Percentiles rank a stretch among this genome's conserved stretches.
Evolutionary conservation across 2,113 vertebrate genomes (phyloP).

Genomic region (Myodes glareolus): DNA sequence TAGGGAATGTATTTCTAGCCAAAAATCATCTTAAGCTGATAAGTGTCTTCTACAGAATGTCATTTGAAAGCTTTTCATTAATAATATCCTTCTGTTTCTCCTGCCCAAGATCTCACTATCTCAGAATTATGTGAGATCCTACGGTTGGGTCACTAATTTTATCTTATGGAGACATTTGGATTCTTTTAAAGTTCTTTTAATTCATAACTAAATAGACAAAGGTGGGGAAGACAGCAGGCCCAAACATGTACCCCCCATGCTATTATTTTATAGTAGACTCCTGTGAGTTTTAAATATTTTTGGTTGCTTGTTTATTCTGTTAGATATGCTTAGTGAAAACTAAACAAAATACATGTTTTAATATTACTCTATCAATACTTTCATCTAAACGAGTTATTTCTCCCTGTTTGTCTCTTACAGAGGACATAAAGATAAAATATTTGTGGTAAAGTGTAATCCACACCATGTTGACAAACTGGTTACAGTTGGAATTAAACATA

Average conservation of each 20-base stretch:
- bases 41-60: neutral
- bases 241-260: neutral
- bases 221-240: neutral
- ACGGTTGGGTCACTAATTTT: neutral
- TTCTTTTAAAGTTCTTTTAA: neutral
- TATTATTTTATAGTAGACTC: neutral
- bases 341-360: conserved; percentile 39
- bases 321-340: conserved; percentile 29
- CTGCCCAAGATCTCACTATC: neutral
- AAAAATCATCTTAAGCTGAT: neutral
- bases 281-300: conserved; percentile 8
- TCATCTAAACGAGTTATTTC: neutral
- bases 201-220: conserved; percentile 7
- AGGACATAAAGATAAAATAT: conserved; percentile 98
- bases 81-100: neutral
- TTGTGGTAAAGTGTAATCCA: conserved; percentile 96
- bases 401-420: conserved; percentile 83
- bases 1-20: neutral
- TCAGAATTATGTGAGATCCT: neutral
- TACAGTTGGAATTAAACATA: conserved; percentile 97
- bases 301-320: neutral
- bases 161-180: neutral
- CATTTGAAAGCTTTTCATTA: neutral
- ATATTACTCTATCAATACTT: conserved; percentile 7
- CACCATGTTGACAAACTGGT: conserved; percentile 95